phyloP scores from a whole-genome alignment of 2,113 vertebrate genomes.

The Labrus mixtus region DNA sequence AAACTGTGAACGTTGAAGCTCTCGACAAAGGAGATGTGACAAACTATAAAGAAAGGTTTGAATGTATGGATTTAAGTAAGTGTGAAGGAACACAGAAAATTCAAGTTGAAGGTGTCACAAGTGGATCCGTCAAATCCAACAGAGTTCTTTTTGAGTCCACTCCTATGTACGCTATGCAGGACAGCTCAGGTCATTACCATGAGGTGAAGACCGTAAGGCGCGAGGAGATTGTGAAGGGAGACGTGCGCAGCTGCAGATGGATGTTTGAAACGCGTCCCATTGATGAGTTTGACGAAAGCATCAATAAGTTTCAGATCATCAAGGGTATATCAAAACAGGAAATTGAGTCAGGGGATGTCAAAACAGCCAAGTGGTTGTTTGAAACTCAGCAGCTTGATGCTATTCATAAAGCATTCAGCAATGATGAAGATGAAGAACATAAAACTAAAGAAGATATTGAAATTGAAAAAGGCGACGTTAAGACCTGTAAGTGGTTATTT shows the following conservation, averaged over 20 bases:
- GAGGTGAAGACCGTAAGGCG: conserved; percentile 92
- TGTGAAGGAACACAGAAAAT: conserved; percentile 87
- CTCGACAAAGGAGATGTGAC: conserved; percentile 89
- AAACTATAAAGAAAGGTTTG: conserved; percentile 88
- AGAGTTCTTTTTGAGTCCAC: conserved; percentile 91
- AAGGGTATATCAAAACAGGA: conserved; percentile 94
- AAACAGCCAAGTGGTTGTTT: conserved; percentile 95
- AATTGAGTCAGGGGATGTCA: conserved; percentile 91
- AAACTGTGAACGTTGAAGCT: conserved; percentile 88
- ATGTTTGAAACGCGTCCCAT: conserved; percentile 95
- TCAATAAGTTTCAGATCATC: conserved; percentile 91
- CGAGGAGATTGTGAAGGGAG: conserved; percentile 92
- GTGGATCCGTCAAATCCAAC: conserved; percentile 89
- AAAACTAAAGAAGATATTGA: conserved; percentile 77
- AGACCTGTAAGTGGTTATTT: conserved; percentile 92
- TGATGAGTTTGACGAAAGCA: conserved; percentile 92
- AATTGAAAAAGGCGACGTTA: conserved; percentile 90
- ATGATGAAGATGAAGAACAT: conserved; percentile 83
- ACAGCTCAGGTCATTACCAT: conserved; percentile 91
- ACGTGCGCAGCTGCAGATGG: conserved; percentile 92
- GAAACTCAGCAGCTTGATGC: conserved; percentile 92
- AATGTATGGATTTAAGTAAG: conserved; percentile 89
- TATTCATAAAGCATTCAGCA: conserved; percentile 86
- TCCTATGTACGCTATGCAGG: conserved; percentile 92
- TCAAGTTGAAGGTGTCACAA: conserved; percentile 88